Conservation (phyloP, 2,797 vertebrate species). For the Taeniopygia guttata region DNA sequence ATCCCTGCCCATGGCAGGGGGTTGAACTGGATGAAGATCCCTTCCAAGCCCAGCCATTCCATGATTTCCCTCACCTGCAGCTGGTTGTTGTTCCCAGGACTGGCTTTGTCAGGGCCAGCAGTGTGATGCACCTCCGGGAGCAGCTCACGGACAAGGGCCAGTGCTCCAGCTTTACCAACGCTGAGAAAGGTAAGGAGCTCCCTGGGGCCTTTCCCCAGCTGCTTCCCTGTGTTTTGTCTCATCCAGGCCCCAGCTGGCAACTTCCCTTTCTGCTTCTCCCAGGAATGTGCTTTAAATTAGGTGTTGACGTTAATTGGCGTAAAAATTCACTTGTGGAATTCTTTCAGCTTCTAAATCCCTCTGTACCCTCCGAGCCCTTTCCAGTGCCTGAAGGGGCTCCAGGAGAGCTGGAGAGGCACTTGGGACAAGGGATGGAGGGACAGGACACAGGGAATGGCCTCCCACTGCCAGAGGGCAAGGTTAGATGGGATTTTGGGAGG, state of each 20-base stretch:
- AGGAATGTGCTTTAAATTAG: not conserved
- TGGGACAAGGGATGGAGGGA: not conserved
- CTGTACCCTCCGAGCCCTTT: not conserved
- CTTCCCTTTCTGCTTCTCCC: not conserved
- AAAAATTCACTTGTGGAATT: not conserved
- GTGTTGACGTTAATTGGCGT: accelerated
- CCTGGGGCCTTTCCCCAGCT: not conserved
- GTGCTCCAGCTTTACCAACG: conserved; percentile 84
- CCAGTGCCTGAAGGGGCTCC: too few relatives aligned
- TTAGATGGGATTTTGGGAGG: accelerated
- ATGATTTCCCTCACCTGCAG: not conserved
- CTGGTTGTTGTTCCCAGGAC: conserved; percentile 66
- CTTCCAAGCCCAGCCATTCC: not conserved
- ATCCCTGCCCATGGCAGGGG: not conserved
- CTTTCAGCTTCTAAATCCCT: not conserved
- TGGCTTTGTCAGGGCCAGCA: conserved; percentile 80
- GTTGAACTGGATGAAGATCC: not conserved
- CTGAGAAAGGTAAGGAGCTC: conserved; percentile 83
- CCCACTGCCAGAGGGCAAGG: not conserved
- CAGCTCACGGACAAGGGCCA: conserved; percentile 83
- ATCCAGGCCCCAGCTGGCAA: not conserved
- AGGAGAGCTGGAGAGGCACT: not conserved
- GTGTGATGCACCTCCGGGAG: conserved; percentile 86
- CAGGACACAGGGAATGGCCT: not conserved
- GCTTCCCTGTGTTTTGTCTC: not conserved